These are phyloP conservation scores for Branchipolynoe longqiensis DNA, from an alignment of 2,888 invertebrate genomes.

Conservation along the genomic window DNA sequence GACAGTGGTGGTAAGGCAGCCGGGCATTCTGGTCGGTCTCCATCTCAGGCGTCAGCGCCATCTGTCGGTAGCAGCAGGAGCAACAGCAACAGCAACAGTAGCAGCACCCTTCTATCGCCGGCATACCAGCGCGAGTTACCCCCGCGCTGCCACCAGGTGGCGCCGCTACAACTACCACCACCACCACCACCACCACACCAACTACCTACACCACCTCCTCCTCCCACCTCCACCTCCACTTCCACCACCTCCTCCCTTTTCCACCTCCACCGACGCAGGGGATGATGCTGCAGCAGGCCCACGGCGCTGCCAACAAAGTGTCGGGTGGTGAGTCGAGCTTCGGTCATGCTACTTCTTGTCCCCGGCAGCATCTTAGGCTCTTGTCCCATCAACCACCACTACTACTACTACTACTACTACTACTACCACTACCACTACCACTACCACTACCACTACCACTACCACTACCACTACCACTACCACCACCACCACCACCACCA, in stretches of 20 bases:
- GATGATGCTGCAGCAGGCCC: slow-evolving; percentile 35
- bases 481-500: background rate
- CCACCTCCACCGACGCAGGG: slow-evolving; percentile 10
- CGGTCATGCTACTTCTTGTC: slow-evolving; percentile 45
- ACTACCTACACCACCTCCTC: background rate
- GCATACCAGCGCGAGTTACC: slow-evolving; percentile 1
- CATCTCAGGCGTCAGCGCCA: background rate
- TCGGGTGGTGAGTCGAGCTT: slow-evolving; percentile 56
- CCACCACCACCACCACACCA: background rate
- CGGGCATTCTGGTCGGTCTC: background rate
- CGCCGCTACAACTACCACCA: slow-evolving; percentile 7
- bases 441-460: background rate
- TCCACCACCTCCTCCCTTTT: too few relatives aligned
- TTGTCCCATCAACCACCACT: background rate
- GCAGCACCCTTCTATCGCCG: background rate
- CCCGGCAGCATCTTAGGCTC: slow-evolving; percentile 40
- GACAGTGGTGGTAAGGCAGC: slow-evolving; percentile 1
- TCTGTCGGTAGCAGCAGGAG: background rate
- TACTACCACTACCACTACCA: background rate
- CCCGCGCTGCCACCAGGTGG: slow-evolving; percentile 16
- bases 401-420: background rate
- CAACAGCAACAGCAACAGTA: background rate
- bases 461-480: background rate
- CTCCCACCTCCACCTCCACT: background rate
- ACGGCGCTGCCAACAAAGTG: slow-evolving; percentile 34